A percentile compares a stretch with the other conserved stretches of the same genome.
Evolutionary conservation across 2,113 vertebrate genomes (phyloP).

Genomic region (Anarhynchus alexandrinus): DNA sequence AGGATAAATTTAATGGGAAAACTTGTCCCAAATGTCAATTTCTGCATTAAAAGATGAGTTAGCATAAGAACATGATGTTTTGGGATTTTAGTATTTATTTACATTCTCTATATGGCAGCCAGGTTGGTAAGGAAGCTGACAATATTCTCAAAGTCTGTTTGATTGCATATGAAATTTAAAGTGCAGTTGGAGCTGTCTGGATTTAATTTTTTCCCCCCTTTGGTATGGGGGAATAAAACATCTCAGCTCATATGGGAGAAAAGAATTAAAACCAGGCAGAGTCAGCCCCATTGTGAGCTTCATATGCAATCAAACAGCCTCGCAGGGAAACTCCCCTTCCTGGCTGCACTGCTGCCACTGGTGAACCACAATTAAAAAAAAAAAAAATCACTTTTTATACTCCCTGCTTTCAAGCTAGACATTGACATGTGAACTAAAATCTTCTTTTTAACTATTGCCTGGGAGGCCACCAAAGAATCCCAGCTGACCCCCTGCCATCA

Average conservation of each 20-base stretch:
- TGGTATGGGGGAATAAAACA: conserved; percentile 68
- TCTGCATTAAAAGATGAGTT: conserved; percentile 39
- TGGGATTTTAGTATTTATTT: conserved; percentile 59
- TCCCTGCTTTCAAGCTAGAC: conserved; percentile 62
- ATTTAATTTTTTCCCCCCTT: conserved; percentile 66
- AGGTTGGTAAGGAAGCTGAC: conserved; percentile 56
- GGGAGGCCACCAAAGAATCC: conserved; percentile 59
- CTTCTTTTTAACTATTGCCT: conserved; percentile 65
- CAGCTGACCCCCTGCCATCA: conserved; percentile 56
- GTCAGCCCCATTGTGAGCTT: conserved; percentile 66
- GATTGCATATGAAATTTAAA: conserved; percentile 71
- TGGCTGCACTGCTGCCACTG: conserved; percentile 26
- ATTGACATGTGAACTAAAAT: conserved; percentile 67
- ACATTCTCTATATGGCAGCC: conserved; percentile 37
- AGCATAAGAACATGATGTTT: conserved; percentile 35
- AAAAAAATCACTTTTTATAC: conserved; percentile 60
- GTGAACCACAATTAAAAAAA: conserved; percentile 46
- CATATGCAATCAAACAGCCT: conserved; percentile 59
- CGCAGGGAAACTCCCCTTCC: conserved; percentile 55
- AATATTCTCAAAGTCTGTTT: conserved; percentile 51
- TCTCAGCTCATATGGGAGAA: conserved; percentile 56
- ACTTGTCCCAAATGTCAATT: conserved; percentile 28
- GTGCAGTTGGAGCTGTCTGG: conserved; percentile 69
- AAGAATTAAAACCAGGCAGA: conserved; percentile 77
- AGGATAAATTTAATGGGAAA: not conserved